Percentiles rank a stretch among this genome's conserved stretches.
These are phyloP conservation scores for Seira sanloemensis DNA, from an alignment of 2,888 invertebrate genomes.

Conservation along the genomic window DNA sequence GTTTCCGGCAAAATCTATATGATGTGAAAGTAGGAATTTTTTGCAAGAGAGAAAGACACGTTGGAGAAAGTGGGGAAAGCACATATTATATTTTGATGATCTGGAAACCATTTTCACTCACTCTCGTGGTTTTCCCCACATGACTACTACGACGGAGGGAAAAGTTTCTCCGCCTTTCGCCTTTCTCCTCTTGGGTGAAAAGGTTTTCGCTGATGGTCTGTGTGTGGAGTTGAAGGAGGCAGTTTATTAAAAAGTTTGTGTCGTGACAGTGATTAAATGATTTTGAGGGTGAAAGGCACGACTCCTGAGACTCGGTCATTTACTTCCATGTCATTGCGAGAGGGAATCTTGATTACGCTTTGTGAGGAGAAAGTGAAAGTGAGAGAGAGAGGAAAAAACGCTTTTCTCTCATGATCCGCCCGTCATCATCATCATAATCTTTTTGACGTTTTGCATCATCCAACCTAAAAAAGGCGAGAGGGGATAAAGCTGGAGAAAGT, in stretches of 20 bases:
- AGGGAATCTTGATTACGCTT: slow-evolving; percentile 30
- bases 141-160: too few species aligned
- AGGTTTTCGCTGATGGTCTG: background rate
- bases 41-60: background rate
- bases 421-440: slow-evolving; percentile 11
- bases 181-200: background rate
- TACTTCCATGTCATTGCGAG: slow-evolving; percentile 49
- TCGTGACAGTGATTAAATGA: slow-evolving; percentile 69
- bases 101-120: background rate
- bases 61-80: too few species aligned
- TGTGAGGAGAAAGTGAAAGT: background rate
- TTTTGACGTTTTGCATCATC: slow-evolving; percentile 31
- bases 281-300: slow-evolving; percentile 59
- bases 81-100: background rate
- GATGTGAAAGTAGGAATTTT: too few species aligned
- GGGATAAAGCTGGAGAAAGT: background rate
- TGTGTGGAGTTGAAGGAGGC: slow-evolving; percentile 8
- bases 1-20: background rate
- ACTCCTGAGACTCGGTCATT: slow-evolving; percentile 60
- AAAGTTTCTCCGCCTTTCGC: background rate
- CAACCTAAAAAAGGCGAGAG: background rate
- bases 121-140: background rate
- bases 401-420: background rate
- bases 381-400: slow-evolving; percentile 21
- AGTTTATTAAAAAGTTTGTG: slow-evolving; percentile 62